These are phyloP conservation scores for Neolamprologus devosi DNA, from an alignment of 2,113 vertebrate species.

Conservation along the genomic window DNA sequence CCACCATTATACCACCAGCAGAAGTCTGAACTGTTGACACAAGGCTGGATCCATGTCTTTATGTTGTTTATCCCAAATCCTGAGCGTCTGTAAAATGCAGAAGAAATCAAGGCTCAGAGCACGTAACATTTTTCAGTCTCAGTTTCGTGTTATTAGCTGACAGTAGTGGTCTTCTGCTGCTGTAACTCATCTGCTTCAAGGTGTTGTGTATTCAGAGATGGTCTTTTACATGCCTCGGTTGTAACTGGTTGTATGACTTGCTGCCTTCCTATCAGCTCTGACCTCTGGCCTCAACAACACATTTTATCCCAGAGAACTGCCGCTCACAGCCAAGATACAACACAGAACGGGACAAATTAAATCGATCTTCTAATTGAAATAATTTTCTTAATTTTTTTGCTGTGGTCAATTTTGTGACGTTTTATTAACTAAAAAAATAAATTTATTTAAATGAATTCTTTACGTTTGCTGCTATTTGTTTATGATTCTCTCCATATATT, in stretches of 20 bases:
- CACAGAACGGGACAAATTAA: not conserved
- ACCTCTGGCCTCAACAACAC: not conserved
- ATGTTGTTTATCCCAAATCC: not conserved
- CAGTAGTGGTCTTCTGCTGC: not conserved
- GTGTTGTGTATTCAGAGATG: not conserved
- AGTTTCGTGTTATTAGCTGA: not conserved
- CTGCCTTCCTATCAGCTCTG: not conserved
- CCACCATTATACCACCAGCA: not conserved
- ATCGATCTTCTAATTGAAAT: not conserved
- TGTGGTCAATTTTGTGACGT: not conserved
- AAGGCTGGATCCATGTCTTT: not conserved
- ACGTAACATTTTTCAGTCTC: not conserved
- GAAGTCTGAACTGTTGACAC: not conserved
- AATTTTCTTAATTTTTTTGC: not conserved
- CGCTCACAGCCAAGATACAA: not conserved
- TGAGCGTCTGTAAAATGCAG: not conserved
- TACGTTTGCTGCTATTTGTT: not conserved
- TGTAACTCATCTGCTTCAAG: not conserved
- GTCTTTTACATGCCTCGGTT: not conserved
- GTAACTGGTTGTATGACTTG: not conserved
- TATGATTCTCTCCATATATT: not conserved
- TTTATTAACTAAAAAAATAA: not conserved
- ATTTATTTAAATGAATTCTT: not conserved
- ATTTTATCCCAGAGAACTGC: not conserved
- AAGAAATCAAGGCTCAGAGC: not conserved